Percentiles rank a stretch among this genome's conserved stretches.
Conservation (phyloP, 2,888 invertebrate genomes). For the Busseola fusca region DNA sequence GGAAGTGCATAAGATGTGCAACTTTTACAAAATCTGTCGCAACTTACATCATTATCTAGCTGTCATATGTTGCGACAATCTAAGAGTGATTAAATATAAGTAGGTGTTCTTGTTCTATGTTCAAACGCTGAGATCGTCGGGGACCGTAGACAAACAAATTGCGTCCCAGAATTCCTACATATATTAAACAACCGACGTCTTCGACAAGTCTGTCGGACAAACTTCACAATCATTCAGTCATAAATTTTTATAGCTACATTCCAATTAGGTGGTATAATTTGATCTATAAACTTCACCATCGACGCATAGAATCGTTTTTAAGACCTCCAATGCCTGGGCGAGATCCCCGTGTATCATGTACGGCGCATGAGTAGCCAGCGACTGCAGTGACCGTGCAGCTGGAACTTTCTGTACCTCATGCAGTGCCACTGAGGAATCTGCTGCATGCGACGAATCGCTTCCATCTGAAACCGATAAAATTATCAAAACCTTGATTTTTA, state of each 20-base stretch:
- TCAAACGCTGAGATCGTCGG: not conserved
- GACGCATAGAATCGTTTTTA: slow-evolving; percentile 15
- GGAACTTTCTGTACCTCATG: slow-evolving; percentile 94
- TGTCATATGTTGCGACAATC: not conserved
- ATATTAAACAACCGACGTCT: not conserved
- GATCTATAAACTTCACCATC: not conserved
- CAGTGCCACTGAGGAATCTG: slow-evolving; percentile 96
- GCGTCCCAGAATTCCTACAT: not conserved
- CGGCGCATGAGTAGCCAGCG: slow-evolving; percentile 91
- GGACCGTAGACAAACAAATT: not conserved
- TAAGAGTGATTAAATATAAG: not conserved
- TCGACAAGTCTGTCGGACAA: not conserved
- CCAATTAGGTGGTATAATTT: not conserved
- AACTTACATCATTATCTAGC: slow-evolving; percentile 7
- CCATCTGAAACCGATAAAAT: slow-evolving; percentile 74
- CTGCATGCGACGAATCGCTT: slow-evolving; percentile 93
- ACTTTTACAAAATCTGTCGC: slow-evolving; percentile 8
- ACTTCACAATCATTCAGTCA: slow-evolving; percentile 1
- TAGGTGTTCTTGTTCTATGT: not conserved
- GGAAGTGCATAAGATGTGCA: slow-evolving; percentile 23
- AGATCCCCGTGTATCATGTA: slow-evolving; percentile 77
- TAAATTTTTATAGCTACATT: slow-evolving; percentile 9
- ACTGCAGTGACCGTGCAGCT: slow-evolving; percentile 93
- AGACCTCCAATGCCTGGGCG: slow-evolving; percentile 37
- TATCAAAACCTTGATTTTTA: not conserved